phyloP scores from a whole-genome alignment of 2,113 vertebrate genomes.

The Myanophis thanlyinensis region DNA sequence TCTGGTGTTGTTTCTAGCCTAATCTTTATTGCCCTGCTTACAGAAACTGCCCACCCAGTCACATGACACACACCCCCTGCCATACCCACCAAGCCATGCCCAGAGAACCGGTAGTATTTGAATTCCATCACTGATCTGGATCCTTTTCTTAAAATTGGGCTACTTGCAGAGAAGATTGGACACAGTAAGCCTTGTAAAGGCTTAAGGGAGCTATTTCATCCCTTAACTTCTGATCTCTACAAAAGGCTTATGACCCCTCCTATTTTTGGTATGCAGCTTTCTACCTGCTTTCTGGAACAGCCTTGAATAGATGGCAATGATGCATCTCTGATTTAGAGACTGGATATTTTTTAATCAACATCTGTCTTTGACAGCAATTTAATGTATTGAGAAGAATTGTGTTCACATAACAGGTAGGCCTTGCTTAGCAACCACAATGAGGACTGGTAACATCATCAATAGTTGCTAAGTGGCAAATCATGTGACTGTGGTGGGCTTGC shows the following conservation, averaged over 20 bases:
- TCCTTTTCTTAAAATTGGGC: background rate
- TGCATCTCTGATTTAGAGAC: background rate
- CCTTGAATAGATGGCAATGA: background rate
- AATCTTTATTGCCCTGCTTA: too few species aligned
- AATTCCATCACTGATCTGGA: too few species aligned
- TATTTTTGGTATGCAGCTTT: background rate
- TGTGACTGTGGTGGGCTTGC: background rate
- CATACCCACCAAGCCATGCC: too few species aligned
- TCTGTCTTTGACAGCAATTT: background rate
- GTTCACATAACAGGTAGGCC: background rate
- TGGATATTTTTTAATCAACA: background rate
- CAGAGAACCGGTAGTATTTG: too few species aligned
- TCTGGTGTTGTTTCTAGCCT: too few species aligned
- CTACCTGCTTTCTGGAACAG: background rate
- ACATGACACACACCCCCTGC: too few species aligned
- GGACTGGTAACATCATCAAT: background rate
- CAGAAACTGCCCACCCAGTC: too few species aligned
- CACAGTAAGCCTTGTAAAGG: background rate
- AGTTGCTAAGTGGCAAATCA: background rate
- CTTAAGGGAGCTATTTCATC: background rate
- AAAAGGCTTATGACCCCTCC: background rate
- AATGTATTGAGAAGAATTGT: background rate
- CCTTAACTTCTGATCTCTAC: background rate
- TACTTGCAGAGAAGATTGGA: background rate
- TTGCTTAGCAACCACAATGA: background rate